Evolutionary conservation across 2,888 invertebrate species (phyloP).

Genomic region (Phlogophora meticulosa): DNA sequence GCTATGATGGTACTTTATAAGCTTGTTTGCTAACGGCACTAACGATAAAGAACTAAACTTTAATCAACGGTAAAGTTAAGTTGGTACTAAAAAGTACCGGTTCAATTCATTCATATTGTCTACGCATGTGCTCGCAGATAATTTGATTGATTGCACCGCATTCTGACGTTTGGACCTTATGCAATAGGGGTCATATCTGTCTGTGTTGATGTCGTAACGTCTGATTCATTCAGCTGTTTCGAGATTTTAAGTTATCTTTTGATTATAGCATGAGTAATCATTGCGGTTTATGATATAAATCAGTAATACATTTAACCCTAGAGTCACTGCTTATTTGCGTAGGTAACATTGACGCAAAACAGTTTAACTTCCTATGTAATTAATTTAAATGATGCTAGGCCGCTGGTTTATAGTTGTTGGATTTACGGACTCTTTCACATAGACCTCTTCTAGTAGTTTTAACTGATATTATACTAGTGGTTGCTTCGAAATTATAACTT

Average conservation of each 20-base stretch:
- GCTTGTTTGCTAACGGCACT: constrained; percentile 18
- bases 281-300: constrained; percentile 14
- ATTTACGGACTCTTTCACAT: not conserved
- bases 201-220: constrained; percentile 41
- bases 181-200: constrained; percentile 50
- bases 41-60: constrained; percentile 31
- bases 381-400: constrained; percentile 27
- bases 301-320: constrained; percentile 28
- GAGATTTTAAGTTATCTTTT: constrained; percentile 30
- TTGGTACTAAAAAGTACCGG: constrained; percentile 75
- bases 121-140: constrained; percentile 57
- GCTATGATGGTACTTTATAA: not conserved
- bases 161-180: constrained; percentile 56
- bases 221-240: constrained; percentile 55
- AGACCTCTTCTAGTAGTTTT: not conserved
- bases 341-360: constrained; percentile 34
- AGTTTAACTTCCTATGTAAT: constrained; percentile 19
- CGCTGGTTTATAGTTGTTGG: not conserved
- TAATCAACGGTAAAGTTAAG: constrained; percentile 50
- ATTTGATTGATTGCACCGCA: constrained; percentile 64
- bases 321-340: constrained; percentile 4
- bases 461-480: not conserved
- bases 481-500: too few relatives aligned
- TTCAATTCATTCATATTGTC: constrained; percentile 81
- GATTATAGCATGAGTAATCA: constrained; percentile 26